These are phyloP conservation scores for Macrostomum lignano DNA, from an alignment of 1,140 invertebrate genomes.

Conservation along the genomic window DNA sequence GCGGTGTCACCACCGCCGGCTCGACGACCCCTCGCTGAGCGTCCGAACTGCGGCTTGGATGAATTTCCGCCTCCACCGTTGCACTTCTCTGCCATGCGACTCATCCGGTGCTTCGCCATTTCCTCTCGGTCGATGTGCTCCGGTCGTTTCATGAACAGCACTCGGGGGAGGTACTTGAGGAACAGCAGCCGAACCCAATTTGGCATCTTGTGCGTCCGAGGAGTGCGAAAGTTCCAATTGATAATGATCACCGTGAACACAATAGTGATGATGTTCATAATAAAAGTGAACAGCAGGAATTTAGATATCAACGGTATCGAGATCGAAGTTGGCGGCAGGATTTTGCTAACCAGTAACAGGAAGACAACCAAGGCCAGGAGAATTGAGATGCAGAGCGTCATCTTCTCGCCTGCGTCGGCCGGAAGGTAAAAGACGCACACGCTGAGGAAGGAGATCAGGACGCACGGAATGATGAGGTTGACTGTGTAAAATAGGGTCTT, in stretches of 20 bases:
- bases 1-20: no score
- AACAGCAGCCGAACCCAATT: conserved; percentile 21
- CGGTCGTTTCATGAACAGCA: conserved; percentile 23
- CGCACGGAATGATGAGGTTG: conserved; percentile 87
- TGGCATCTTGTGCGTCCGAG: conserved; percentile 37
- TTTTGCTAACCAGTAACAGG: conserved; percentile 84
- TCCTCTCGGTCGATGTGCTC: conserved; percentile 16
- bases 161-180: conserved; percentile 20
- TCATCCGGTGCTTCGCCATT: no score
- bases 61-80: no score
- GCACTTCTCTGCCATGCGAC: no score
- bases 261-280: conserved; percentile 98
- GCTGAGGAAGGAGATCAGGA: conserved; percentile 87
- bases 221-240: conserved; percentile 92
- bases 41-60: no score
- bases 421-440: conserved; percentile 92
- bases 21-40: no score
- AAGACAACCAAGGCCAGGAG: conserved; percentile 96
- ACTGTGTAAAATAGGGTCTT: conserved; percentile 98
- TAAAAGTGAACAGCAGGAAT: conserved; percentile 92
- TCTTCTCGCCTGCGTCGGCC: conserved; percentile 38
- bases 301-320: conserved; percentile 48
- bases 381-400: conserved; percentile 88
- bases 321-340: conserved; percentile 61
- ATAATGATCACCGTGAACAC: conserved; percentile 92